Evolutionary conservation across 2,113 vertebrate genomes (phyloP).

Genomic region (Genyomyrus donnyi): DNA sequence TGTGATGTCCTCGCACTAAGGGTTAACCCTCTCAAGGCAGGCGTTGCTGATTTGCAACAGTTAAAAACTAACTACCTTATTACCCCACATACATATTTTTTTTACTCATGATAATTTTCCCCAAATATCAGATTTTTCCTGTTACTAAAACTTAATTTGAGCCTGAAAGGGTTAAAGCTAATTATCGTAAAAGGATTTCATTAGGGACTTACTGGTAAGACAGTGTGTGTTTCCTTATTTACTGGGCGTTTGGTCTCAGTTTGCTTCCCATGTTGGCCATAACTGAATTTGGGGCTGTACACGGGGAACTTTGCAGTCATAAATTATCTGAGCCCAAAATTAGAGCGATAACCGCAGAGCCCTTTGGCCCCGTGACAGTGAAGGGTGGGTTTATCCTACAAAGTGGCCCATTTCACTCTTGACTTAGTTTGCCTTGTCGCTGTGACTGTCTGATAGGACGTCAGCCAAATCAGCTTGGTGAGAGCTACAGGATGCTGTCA

Average conservation of each 20-base stretch:
- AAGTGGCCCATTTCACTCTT: background rate
- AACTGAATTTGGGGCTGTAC: background rate
- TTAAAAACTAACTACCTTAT: too few relatives aligned
- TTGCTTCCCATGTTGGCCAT: background rate
- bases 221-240: background rate
- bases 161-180: background rate
- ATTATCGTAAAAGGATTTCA: background rate
- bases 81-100: too few relatives aligned
- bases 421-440: background rate
- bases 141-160: too few relatives aligned
- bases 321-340: background rate
- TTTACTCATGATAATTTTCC: too few relatives aligned
- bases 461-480: background rate
- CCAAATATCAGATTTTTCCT: too few relatives aligned
- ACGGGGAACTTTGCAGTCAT: background rate
- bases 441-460: background rate
- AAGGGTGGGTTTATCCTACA: background rate
- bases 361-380: background rate
- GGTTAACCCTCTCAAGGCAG: too few relatives aligned
- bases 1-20: background rate
- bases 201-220: background rate
- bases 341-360: background rate
- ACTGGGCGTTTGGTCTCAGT: background rate
- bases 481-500: background rate
- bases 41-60: too few relatives aligned